A percentile compares a stretch with the other conserved stretches of the same genome.
phyloP scores from a whole-genome alignment of 2,888 invertebrate genomes.

The Chouioia cunea region DNA sequence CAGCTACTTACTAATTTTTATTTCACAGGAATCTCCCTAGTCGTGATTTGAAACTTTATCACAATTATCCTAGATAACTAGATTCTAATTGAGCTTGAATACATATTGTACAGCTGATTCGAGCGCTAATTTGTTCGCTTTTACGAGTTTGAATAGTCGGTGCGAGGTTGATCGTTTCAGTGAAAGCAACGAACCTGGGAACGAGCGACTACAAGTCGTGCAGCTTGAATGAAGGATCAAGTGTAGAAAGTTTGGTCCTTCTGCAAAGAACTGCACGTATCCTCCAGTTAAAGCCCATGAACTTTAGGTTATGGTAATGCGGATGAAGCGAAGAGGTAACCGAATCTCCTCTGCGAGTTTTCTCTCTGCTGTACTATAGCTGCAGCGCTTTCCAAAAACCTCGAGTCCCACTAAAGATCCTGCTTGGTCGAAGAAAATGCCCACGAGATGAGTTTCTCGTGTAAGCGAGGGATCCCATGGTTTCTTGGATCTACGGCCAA shows the following conservation, averaged over 20 bases:
- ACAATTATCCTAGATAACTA: no score
- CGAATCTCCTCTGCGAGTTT: not conserved
- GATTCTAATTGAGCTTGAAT: no score
- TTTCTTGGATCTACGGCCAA: no score
- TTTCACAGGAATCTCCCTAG: no score
- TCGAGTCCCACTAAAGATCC: not conserved
- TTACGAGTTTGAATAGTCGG: not conserved
- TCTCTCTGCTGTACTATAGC: not conserved
- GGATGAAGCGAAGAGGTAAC: constrained; percentile 36
- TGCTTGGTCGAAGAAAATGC: constrained; percentile 8
- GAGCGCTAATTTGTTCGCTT: no score
- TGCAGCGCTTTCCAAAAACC: not conserved
- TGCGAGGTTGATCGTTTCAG: not conserved
- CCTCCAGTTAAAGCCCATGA: constrained; percentile 12
- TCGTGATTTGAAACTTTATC: no score
- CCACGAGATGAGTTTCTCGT: constrained; percentile 37
- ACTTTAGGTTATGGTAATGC: constrained; percentile 39
- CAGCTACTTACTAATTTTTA: no score
- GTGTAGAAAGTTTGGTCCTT: not conserved
- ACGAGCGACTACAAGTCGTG: not conserved
- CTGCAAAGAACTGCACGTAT: not conserved
- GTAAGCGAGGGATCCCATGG: constrained; percentile 26
- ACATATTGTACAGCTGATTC: no score
- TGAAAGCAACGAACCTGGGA: not conserved
- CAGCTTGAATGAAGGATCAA: not conserved